phyloP scores from a whole-genome alignment of 2,888 invertebrate genomes.

The Lucinisca nassula region DNA sequence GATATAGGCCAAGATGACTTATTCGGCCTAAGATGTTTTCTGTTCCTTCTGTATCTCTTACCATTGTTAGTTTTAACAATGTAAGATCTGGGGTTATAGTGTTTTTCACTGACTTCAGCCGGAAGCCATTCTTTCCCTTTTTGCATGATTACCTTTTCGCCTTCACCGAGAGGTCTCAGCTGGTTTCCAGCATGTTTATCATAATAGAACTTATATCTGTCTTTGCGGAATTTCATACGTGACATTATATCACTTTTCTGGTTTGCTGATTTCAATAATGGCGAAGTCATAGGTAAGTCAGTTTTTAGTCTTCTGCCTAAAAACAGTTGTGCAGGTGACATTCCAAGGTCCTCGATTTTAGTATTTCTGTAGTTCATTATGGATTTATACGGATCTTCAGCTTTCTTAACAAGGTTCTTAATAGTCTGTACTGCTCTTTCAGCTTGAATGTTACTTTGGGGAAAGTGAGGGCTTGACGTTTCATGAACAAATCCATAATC shows the following conservation, averaged over 20 bases:
- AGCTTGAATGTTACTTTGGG: conserved; percentile 56
- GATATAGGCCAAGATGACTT: too few relatives aligned
- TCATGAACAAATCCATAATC: too few relatives aligned
- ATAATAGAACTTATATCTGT: conserved; percentile 17
- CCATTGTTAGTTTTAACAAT: too few relatives aligned
- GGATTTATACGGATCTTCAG: conserved; percentile 60
- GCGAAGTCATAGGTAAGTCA: conserved; percentile 37
- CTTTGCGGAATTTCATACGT: not conserved
- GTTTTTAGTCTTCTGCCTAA: conserved; percentile 51
- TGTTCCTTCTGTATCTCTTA: too few relatives aligned
- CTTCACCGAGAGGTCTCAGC: not conserved
- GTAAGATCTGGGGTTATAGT: too few relatives aligned
- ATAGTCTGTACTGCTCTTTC: conserved; percentile 55
- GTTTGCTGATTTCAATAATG: not conserved
- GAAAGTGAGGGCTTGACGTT: conserved; percentile 30
- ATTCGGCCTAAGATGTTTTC: too few relatives aligned
- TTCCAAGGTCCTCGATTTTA: conserved; percentile 45
- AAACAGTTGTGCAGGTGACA: conserved; percentile 49
- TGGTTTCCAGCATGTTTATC: conserved; percentile 18
- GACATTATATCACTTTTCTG: not conserved
- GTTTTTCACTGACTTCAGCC: not conserved
- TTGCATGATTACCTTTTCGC: not conserved
- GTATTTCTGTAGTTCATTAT: conserved; percentile 60
- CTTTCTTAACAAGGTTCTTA: conserved; percentile 56
- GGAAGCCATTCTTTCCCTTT: conserved; percentile 19